Evolutionary conservation across 2,797 vertebrate species (phyloP), one percentile per base, ranked within the genome.

Genomic region (Cryptoprocta ferox): DNA sequence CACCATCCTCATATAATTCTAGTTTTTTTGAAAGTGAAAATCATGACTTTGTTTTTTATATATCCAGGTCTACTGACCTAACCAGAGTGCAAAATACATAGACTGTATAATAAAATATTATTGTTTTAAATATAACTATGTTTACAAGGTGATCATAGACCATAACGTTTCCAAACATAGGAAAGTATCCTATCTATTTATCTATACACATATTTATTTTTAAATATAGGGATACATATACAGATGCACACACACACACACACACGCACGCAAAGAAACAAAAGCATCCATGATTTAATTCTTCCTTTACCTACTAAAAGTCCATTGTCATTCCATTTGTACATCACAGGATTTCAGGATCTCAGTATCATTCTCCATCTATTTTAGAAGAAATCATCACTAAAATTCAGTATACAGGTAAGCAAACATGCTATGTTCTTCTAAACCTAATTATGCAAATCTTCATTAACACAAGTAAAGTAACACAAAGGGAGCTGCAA

Each of bases 371-470:
- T 59, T 65, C 61, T 78, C 39, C 45, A 76, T 81, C 13, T 13
- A 78, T 89, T 73, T 91, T 26, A 91, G 78, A 45, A 87, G 35
- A 68, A 19, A 18, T 71, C 19, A 13, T n/a, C 66, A 70, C 32
- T 91, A 78, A 91, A 95, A 90, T 86, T 93, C 53, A 35, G 11
- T 45, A 83, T 61, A 66, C 76, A 82, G 73, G 96, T 37, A 68
- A 92, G 70, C 7, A 81, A 81, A 71, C 39, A 81, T 71, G 39
- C 42, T 84, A 73, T 81, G 16, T 82, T 97, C 70, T 96, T 92
- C 73, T 81, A 89, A 93, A 95, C 32, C 39, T 71, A 95, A 96
- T 96, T 90, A 96, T 32, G 89, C 75, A 91, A 90, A 88, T 85
- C 86, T 83, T 93, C 92, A 93, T 89, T 96, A 94, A 85, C 71